phyloP scores from a whole-genome alignment of 2,888 invertebrate species.

The Adineta ricciae region DNA sequence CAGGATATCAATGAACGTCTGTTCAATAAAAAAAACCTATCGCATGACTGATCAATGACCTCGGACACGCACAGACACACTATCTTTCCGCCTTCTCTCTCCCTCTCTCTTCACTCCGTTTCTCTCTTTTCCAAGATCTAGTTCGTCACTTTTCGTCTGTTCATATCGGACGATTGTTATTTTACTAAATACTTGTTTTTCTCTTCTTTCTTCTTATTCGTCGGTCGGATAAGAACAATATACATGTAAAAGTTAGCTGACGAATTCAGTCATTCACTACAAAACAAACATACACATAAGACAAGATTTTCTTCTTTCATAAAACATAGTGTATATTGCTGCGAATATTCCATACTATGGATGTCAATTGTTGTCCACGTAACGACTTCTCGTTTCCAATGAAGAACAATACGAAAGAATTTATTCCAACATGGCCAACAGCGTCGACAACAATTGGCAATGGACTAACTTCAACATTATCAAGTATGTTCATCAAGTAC shows the following conservation, averaged over 20 bases:
- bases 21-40: neutral
- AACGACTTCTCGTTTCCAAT: conserved; percentile 20
- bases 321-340: neutral
- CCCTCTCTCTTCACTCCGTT: too few species aligned
- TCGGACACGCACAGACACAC: neutral
- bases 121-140: neutral
- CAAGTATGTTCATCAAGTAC: neutral
- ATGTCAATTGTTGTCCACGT: conserved; percentile 22
- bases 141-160: neutral
- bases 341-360: neutral
- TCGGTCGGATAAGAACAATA: neutral
- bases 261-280: neutral
- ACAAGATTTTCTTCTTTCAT: neutral
- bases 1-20: conserved; percentile 5
- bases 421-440: neutral
- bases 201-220: neutral
- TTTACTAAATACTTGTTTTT: conserved; percentile 1
- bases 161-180: neutral
- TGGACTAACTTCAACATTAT: neutral
- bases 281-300: neutral
- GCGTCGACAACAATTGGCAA: neutral
- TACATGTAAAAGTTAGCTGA: neutral
- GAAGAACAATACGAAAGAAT: conserved; percentile 13
- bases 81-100: neutral
- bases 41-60: conserved; percentile 2